These are phyloP conservation scores for Drosophila meridiana DNA, from an alignment of 2,888 invertebrate species.

Conservation along the genomic window DNA sequence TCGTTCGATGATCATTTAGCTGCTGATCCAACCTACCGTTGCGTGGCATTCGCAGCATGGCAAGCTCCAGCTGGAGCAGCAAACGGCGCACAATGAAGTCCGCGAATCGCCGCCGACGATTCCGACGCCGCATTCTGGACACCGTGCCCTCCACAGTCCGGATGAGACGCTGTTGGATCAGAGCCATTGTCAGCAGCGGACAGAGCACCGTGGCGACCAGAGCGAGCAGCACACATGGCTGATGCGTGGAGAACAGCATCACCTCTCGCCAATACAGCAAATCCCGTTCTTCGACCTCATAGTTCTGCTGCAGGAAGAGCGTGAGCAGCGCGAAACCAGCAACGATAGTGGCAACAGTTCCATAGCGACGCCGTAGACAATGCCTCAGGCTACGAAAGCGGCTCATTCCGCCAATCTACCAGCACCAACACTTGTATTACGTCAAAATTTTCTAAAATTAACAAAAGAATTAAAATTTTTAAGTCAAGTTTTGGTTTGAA, in stretches of 20 bases:
- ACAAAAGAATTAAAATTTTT: background rate
- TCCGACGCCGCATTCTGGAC: background rate
- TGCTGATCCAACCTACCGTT: background rate
- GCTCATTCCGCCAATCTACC: conserved; percentile 12
- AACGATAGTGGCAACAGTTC: background rate
- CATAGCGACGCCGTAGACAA: conserved; percentile 17
- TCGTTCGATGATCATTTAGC: conserved; percentile 1
- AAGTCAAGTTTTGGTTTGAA: background rate
- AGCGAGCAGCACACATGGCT: background rate
- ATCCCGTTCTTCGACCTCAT: conserved; percentile 5
- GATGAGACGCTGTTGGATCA: conserved; percentile 4
- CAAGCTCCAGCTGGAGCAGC: conserved; percentile 47
- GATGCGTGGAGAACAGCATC: background rate
- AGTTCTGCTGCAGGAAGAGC: conserved; percentile 13
- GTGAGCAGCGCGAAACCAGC: background rate
- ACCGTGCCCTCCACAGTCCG: background rate
- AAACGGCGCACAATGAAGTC: conserved; percentile 57
- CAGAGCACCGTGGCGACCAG: background rate
- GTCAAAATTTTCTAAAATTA: background rate
- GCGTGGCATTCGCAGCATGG: conserved; percentile 28
- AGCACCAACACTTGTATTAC: background rate
- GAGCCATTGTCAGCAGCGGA: background rate
- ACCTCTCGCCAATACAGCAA: conserved; percentile 22
- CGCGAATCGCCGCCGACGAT: conserved; percentile 15
- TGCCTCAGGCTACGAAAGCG: conserved; percentile 4